phyloP scores from a whole-genome alignment of 1,140 invertebrate genomes.

The Globodera ellingtonae region DNA sequence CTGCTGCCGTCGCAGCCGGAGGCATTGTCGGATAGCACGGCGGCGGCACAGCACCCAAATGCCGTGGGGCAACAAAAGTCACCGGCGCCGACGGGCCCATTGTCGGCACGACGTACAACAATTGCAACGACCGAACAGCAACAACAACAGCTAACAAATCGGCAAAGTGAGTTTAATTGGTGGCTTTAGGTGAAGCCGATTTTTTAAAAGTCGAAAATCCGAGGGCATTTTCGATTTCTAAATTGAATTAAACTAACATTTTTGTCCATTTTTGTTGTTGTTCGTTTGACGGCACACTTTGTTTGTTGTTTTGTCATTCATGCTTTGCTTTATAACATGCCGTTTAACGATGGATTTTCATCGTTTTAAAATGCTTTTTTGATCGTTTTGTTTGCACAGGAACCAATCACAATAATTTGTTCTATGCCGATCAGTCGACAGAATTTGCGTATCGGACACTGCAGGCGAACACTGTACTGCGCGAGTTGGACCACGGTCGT shows the following conservation, averaged over 20 bases:
- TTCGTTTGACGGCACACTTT: not conserved
- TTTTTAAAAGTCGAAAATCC: no score
- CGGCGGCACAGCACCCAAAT: not conserved
- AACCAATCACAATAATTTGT: not conserved
- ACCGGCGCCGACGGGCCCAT: not conserved
- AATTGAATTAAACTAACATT: no score
- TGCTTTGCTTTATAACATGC: not conserved
- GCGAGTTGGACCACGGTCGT: slow-evolving; percentile 9
- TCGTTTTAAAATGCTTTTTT: no score
- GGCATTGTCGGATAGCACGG: not conserved
- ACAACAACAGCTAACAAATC: not conserved
- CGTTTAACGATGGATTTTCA: no score
- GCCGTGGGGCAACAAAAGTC: not conserved
- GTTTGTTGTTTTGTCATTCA: not conserved
- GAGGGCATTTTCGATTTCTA: no score
- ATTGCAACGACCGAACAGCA: not conserved
- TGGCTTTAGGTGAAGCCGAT: no score
- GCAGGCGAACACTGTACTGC: slow-evolving; percentile 11
- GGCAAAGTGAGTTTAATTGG: not conserved
- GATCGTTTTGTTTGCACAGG: not conserved
- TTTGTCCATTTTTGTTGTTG: not conserved
- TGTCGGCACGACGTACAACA: not conserved
- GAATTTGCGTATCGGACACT: not conserved
- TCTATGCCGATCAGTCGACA: not conserved
- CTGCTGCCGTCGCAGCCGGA: not conserved